Evolutionary conservation across 1,140 invertebrate genomes (phyloP).

Genomic region (Lasaia peninsularis): DNA sequence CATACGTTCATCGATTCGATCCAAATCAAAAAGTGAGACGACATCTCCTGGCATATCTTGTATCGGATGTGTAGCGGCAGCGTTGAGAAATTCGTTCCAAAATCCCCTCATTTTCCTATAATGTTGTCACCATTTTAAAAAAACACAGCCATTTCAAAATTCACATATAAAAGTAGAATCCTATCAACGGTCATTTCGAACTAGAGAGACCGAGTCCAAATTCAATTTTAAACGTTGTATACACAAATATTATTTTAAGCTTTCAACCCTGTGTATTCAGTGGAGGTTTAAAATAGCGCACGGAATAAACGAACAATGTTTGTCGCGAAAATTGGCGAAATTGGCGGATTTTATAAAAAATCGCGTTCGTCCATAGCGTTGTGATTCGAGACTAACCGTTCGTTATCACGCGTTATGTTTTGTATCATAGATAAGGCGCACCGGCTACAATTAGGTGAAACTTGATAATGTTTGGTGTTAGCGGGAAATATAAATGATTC

Average conservation of each 20-base stretch:
- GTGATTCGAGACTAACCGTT: slow-evolving; percentile 36
- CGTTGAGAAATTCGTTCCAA: slow-evolving; percentile 58
- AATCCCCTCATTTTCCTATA: slow-evolving; percentile 49
- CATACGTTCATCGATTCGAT: slow-evolving; percentile 42
- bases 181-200: background rate
- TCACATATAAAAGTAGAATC: slow-evolving; percentile 18
- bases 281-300: slow-evolving; percentile 5
- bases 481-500: slow-evolving; percentile 13
- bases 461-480: slow-evolving; percentile 37
- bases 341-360: background rate
- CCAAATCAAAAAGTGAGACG: slow-evolving; percentile 47
- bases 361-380: slow-evolving; percentile 16
- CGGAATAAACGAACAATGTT: background rate
- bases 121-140: slow-evolving; percentile 33
- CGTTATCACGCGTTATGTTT: slow-evolving; percentile 47
- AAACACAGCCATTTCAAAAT: slow-evolving; percentile 34
- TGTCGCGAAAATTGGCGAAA: background rate
- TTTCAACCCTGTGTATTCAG: background rate
- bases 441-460: slow-evolving; percentile 61
- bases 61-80: slow-evolving; percentile 58
- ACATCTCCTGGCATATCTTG: slow-evolving; percentile 50
- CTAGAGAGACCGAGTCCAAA: background rate
- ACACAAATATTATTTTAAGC: slow-evolving; percentile 6
- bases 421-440: slow-evolving; percentile 58
- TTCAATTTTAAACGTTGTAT: slow-evolving; percentile 15